Evolutionary conservation across 2,888 invertebrate species (phyloP).

Genomic region (Aspidapion aeneum): DNA sequence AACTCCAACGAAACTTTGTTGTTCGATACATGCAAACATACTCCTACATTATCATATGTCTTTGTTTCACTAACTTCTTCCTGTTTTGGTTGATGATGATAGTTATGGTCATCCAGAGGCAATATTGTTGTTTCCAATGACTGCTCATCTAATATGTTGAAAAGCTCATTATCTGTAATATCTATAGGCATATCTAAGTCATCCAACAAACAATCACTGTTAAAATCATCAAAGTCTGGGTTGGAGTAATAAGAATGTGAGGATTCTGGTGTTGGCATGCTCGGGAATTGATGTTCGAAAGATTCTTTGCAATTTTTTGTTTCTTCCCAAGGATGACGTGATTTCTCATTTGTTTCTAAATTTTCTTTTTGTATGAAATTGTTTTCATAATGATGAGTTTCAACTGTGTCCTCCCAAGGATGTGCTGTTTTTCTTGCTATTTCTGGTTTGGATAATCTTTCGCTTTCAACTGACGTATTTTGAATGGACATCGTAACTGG

Average conservation of each 20-base stretch:
- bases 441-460: slow-evolving; percentile 26
- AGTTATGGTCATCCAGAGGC: slow-evolving; percentile 40
- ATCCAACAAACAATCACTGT: slow-evolving; percentile 26
- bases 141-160: slow-evolving; percentile 21
- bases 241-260: slow-evolving; percentile 20
- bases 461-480: slow-evolving; percentile 39
- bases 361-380: neutral
- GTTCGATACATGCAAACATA: slow-evolving; percentile 57
- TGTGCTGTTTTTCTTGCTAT: slow-evolving; percentile 31
- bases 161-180: slow-evolving; percentile 22
- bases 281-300: neutral
- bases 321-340: slow-evolving; percentile 22
- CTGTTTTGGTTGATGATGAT: slow-evolving; percentile 25
- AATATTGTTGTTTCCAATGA: slow-evolving; percentile 19
- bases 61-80: slow-evolving; percentile 32
- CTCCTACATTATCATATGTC: slow-evolving; percentile 49
- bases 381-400: too few relatives aligned
- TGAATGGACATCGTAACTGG: slow-evolving; percentile 42
- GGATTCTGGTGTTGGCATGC: slow-evolving; percentile 25
- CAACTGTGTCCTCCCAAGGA: slow-evolving; percentile 29
- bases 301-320: neutral
- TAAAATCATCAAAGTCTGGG: slow-evolving; percentile 22
- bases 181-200: slow-evolving; percentile 27
- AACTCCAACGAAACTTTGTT: slow-evolving; percentile 56
- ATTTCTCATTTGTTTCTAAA: neutral